Evolutionary conservation across 2,113 vertebrate genomes (phyloP), one percentile per base, ranked within the genome.

Genomic region (Vidua macroura): DNA sequence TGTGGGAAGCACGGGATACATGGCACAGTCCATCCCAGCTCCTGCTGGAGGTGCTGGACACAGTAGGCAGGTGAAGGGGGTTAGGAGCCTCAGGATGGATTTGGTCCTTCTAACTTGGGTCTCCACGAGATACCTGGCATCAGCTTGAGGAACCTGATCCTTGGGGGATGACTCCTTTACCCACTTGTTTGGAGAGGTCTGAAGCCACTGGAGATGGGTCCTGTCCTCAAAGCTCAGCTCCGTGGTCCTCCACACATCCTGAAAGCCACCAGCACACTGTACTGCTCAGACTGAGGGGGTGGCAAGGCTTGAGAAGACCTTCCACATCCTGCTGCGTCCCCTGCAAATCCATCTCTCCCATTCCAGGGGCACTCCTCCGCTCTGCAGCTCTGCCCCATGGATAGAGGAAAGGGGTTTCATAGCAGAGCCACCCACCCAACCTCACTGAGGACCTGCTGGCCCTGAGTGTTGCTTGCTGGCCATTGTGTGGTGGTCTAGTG

Each of bases 401-500:
- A 1, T 6, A 13, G 44, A 49, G 20, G 58, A 52, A 18, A 46
- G 20, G 14, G 35, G 4, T 23, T 91, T 37, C 3, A 0, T 1
- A 37, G 90, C 64, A 81, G 44, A 74, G 35, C 64, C 9, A 12
- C 48, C 43, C 67, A 58, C 16, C 43, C 76, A 46, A 43, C 68
- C 70, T 44, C 75, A 51, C 79, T 75, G 74, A 62, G 66, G 31
- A 53, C 44, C 51, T 85, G 19, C 41, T 73, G 37, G 11, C 43
- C 17, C 67, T 33, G 13, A 16, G 3, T 13, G 6, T 52, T 6
- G 1, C 72, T 68, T 0, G 0, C n/a, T 51, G 33, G 8, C 64
- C 25, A 0, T n/a, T 91, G 37, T 4, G 1, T 64, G 24, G 9
- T 46, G 24, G 22, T 31, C 44, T 59, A 58, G 49, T 25, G 5